phyloP scores from a whole-genome alignment of 1,140 invertebrate species.

The Drosophila biarmipes region DNA sequence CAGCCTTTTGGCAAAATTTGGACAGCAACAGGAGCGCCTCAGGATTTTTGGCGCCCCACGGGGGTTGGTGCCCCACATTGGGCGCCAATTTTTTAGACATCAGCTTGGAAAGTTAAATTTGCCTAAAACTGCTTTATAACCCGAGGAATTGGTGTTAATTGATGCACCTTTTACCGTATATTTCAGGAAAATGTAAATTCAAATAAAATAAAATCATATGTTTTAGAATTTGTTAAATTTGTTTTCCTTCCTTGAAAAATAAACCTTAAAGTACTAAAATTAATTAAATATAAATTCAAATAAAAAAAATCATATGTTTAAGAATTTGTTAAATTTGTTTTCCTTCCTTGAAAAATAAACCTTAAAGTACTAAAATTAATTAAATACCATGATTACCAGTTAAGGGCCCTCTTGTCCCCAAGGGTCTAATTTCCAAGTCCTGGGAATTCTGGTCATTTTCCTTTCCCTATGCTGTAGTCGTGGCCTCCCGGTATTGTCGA shows the following conservation, averaged over 20 bases:
- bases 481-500: slow-evolving; percentile 23
- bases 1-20: slow-evolving; percentile 69
- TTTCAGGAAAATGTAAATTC: no score
- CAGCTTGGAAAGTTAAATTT: neutral
- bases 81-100: neutral
- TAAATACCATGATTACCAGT: neutral
- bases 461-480: neutral
- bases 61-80: slow-evolving; percentile 1
- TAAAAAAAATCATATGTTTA: no score
- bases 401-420: no score
- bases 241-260: neutral
- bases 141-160: no score
- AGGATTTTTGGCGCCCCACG: slow-evolving; percentile 23
- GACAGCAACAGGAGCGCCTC: slow-evolving; percentile 52
- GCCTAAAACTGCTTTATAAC: no score
- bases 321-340: no score
- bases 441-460: neutral
- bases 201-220: no score
- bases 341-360: neutral
- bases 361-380: neutral
- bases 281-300: no score
- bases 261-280: neutral
- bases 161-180: no score
- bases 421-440: slow-evolving; percentile 6
- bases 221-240: no score